Evolutionary conservation across 2,113 vertebrate genomes (phyloP).

Genomic region (Gadus chalcogrammus): DNA sequence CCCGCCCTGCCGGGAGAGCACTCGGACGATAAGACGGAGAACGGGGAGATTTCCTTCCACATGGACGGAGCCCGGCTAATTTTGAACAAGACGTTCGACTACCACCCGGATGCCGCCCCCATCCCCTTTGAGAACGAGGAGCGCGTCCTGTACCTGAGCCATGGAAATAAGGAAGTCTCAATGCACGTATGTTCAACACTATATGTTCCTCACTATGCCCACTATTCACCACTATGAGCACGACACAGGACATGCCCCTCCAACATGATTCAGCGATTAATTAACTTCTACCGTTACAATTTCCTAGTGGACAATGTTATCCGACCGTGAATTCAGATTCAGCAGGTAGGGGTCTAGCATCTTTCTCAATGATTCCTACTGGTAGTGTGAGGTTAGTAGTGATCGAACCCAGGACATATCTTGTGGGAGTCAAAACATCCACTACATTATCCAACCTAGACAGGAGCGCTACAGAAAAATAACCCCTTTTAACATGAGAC

Average conservation of each 20-base stretch:
- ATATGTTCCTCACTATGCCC: constrained; percentile 26
- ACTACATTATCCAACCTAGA: not conserved
- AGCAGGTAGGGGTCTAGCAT: not conserved
- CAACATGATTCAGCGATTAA: too few relatives aligned
- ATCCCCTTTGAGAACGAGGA: constrained; percentile 68
- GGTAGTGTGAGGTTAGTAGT: not conserved
- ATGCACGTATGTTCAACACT: constrained; percentile 75
- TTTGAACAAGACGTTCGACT: constrained; percentile 66
- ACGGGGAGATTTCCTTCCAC: constrained; percentile 73
- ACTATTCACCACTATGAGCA: too few relatives aligned
- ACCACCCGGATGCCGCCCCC: constrained; percentile 67
- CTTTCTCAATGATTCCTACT: not conserved
- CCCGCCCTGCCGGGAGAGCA: constrained; percentile 66
- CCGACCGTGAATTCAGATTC: too few relatives aligned
- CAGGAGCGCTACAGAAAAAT: not conserved
- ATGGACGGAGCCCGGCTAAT: constrained; percentile 70
- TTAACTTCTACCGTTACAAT: too few relatives aligned
- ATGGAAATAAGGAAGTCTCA: constrained; percentile 74
- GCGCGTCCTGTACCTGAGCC: constrained; percentile 64
- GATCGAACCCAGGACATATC: too few relatives aligned
- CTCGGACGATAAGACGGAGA: constrained; percentile 51
- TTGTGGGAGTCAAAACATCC: not conserved
- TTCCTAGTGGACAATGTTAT: too few relatives aligned
- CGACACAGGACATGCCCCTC: too few relatives aligned
- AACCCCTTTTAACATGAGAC: not conserved